A percentile compares a stretch with the other conserved stretches of the same genome.
These are phyloP conservation scores for Tympanuchus pallidicinctus DNA, from an alignment of 2,113 vertebrate genomes.

Conservation along the genomic window DNA sequence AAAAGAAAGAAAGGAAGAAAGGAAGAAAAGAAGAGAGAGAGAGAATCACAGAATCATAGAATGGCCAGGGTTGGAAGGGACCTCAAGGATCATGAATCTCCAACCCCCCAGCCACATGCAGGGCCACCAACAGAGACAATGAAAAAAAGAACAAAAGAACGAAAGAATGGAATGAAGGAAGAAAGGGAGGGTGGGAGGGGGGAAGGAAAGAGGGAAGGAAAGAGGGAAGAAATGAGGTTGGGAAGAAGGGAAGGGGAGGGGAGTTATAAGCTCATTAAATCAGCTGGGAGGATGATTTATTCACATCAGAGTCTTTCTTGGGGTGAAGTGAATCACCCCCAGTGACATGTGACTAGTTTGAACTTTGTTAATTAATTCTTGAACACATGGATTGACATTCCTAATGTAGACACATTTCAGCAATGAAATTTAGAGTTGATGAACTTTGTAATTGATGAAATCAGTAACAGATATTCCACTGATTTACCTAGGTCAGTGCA, in stretches of 20 bases:
- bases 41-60: too few species aligned
- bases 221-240: too few species aligned
- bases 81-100: too few species aligned
- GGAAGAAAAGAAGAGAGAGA: neutral
- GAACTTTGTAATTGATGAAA: neutral
- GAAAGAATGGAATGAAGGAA: too few species aligned
- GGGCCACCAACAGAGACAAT: too few species aligned
- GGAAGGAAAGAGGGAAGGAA: neutral
- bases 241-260: neutral
- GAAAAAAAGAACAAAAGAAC: neutral
- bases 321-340: neutral
- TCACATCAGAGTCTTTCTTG: neutral
- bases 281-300: neutral
- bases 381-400: neutral
- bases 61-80: too few species aligned
- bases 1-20: neutral
- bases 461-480: neutral
- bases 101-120: too few species aligned
- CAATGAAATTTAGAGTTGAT: neutral
- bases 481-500: neutral
- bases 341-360: neutral
- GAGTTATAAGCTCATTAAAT: fast-evolving
- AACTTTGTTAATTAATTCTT: neutral
- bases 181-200: neutral
- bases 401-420: neutral